A percentile compares a stretch with the other conserved stretches of the same genome.
Evolutionary conservation across 2,888 invertebrate species (phyloP).

Genomic region (Phanerotoma sp.): DNA sequence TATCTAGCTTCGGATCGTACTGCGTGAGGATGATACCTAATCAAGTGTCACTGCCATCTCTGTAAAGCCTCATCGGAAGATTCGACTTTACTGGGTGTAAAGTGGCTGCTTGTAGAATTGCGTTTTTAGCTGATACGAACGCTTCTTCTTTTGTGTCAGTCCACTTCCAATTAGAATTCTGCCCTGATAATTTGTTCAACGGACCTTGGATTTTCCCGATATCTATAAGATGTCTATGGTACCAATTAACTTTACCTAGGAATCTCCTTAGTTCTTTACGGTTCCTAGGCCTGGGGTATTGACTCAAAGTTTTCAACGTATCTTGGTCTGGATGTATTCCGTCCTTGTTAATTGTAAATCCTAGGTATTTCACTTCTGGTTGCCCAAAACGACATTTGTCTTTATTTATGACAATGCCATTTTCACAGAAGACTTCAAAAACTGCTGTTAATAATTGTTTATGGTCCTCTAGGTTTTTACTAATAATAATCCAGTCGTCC

Average conservation of each 20-base stretch:
- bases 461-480: not conserved
- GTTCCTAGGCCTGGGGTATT: not conserved
- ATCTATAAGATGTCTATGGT: not conserved
- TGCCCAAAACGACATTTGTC: not conserved
- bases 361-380: not conserved
- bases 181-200: not conserved
- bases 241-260: slow-evolving; percentile 2
- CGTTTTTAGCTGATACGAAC: too few species aligned
- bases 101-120: not conserved
- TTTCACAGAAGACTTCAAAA: too few species aligned
- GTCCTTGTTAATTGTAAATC: not conserved
- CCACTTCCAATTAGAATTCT: too few species aligned
- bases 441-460: not conserved
- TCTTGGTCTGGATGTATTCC: not conserved
- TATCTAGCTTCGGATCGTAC: not conserved
- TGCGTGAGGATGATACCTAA: not conserved
- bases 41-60: not conserved
- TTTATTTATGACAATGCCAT: not conserved
- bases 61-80: not conserved
- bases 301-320: not conserved
- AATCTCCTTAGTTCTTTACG: not conserved
- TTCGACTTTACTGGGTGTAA: not conserved
- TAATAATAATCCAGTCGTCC: not conserved
- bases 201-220: not conserved
- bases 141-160: too few species aligned